Percentiles rank a stretch among this genome's conserved stretches.
These are phyloP conservation scores for Platypus cylindrus DNA, from an alignment of 2,888 invertebrate genomes.

Conservation along the genomic window DNA sequence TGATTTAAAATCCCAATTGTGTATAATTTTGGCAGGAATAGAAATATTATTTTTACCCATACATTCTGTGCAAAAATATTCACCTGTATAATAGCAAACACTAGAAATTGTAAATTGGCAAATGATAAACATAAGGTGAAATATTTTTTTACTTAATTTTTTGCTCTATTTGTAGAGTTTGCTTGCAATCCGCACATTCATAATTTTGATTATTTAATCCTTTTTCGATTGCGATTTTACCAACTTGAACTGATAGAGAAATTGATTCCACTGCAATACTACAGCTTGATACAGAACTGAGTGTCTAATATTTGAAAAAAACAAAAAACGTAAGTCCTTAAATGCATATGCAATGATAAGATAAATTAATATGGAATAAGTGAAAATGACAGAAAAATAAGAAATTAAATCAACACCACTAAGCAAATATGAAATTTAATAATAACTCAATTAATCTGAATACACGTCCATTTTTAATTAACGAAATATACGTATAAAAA, in stretches of 20 bases:
- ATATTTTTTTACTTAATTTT: conserved; percentile 36
- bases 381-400: too few species aligned
- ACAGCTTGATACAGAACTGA: too few species aligned
- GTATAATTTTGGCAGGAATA: conserved; percentile 80
- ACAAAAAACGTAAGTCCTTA: too few species aligned
- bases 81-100: conserved; percentile 77
- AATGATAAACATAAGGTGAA: conserved; percentile 2
- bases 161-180: conserved; percentile 47
- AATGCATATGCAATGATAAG: too few species aligned
- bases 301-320: too few species aligned
- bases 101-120: conserved; percentile 29
- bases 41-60: conserved; percentile 68
- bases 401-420: too few species aligned
- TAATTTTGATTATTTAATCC: conserved; percentile 82
- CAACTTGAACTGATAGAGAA: conserved; percentile 51
- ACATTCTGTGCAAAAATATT: conserved; percentile 82
- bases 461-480: too few species aligned
- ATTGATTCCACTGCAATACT: too few species aligned
- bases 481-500: too few species aligned
- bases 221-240: conserved; percentile 57
- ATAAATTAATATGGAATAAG: too few species aligned
- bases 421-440: too few species aligned
- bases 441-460: too few species aligned
- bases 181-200: conserved; percentile 63
- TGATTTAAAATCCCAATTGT: conserved; percentile 86